phyloP scores from a whole-genome alignment of 2,113 vertebrate genomes.

The Cyanoliseus patagonus region DNA sequence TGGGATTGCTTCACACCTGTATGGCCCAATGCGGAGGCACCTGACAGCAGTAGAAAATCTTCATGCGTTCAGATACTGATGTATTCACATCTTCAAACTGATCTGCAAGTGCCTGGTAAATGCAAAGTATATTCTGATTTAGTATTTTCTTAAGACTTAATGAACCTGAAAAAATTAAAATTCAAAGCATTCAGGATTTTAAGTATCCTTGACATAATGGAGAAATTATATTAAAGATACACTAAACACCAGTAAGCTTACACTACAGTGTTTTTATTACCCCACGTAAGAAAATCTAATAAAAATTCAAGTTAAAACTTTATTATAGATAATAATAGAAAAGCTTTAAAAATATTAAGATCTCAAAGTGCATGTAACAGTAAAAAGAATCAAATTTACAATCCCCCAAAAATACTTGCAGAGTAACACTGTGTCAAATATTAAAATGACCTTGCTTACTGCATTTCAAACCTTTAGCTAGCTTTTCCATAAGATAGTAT shows the following conservation, averaged over 20 bases:
- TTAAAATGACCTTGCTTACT: not conserved
- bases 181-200: not conserved
- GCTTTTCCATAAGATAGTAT: not conserved
- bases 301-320: not conserved
- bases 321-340: not conserved
- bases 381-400: not conserved
- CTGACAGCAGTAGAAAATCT: constrained; percentile 91
- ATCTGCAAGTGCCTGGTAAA: constrained; percentile 82
- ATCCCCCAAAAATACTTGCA: not conserved
- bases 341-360: not conserved
- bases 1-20: constrained; percentile 77
- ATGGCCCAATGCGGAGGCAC: constrained; percentile 87
- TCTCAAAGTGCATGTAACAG: not conserved
- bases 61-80: constrained; percentile 84
- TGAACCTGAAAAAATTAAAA: not conserved
- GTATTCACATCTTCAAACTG: constrained; percentile 86
- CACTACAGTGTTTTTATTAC: not conserved
- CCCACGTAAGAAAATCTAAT: not conserved
- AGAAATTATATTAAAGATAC: not conserved
- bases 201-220: not conserved
- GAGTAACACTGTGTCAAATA: not conserved
- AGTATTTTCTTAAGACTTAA: not conserved
- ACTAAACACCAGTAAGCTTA: not conserved
- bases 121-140: not conserved
- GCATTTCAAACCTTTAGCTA: not conserved